Evolutionary conservation across 2,113 vertebrate species (phyloP).

Genomic region (Mobula birostris): DNA sequence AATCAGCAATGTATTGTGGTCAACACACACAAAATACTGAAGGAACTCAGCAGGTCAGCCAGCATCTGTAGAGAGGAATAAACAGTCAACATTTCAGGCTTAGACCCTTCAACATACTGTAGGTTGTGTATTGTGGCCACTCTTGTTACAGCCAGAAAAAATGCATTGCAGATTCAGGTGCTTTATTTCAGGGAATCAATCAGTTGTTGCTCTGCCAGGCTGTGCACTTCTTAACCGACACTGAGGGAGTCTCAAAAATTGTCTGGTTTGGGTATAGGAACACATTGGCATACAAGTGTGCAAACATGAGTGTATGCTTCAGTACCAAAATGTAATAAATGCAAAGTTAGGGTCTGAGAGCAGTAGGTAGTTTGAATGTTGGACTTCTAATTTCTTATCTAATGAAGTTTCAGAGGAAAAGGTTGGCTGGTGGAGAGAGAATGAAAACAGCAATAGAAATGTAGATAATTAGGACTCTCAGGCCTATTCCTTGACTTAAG

Average conservation of each 20-base stretch:
- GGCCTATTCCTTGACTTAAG: no score
- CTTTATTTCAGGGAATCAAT: not conserved
- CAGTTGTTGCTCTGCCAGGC: not conserved
- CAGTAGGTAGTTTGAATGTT: not conserved
- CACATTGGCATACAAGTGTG: not conserved
- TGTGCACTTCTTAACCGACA: not conserved
- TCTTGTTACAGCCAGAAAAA: not conserved
- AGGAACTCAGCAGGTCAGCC: no score
- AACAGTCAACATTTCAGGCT: no score
- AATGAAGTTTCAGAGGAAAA: not conserved
- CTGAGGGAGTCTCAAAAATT: not conserved
- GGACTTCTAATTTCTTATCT: not conserved
- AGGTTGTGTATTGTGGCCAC: no score
- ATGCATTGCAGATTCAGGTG: not conserved
- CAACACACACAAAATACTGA: not conserved
- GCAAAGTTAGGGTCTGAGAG: not conserved
- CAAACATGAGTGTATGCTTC: not conserved
- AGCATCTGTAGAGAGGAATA: no score
- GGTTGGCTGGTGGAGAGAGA: constrained; percentile 27
- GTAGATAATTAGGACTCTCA: not conserved
- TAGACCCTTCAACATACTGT: no score
- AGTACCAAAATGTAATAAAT: not conserved
- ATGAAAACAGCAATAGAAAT: not conserved
- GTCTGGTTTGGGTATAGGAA: no score
- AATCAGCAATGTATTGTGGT: not conserved